Percentiles rank a stretch among this genome's conserved stretches.
Conservation (phyloP, 2,888 invertebrate genomes). For the Leptothorax acervorum region DNA sequence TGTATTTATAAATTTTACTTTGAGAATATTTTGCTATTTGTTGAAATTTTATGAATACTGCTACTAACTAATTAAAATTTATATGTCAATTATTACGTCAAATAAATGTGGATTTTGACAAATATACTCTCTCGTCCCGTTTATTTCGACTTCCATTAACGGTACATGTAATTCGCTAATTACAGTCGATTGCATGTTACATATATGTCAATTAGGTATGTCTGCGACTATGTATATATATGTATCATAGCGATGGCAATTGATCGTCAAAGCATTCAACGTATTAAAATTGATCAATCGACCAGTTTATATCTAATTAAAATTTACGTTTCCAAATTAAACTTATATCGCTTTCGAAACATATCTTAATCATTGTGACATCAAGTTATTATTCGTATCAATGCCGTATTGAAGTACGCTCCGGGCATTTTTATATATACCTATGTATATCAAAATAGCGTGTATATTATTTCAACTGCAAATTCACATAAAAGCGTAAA, state of each 20-base stretch:
- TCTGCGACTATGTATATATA: neutral
- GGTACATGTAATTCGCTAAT: slow-evolving; percentile 26
- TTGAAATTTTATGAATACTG: neutral
- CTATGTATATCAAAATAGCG: neutral
- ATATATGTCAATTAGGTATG: slow-evolving; percentile 26
- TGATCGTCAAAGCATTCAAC: slow-evolving; percentile 15
- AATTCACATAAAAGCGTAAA: neutral
- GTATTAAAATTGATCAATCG: slow-evolving; percentile 33
- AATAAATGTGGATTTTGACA: slow-evolving; percentile 19
- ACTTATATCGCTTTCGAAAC: slow-evolving; percentile 5
- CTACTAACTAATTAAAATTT: slow-evolving; percentile 14
- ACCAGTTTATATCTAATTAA: neutral
- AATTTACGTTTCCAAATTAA: slow-evolving; percentile 12
- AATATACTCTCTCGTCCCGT: neutral
- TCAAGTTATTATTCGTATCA: neutral
- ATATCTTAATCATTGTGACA: neutral
- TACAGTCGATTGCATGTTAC: slow-evolving; percentile 20
- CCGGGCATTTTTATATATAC: neutral
- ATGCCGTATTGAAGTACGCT: neutral
- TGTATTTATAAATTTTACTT: neutral
- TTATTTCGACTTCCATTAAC: slow-evolving; percentile 31
- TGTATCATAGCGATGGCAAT: slow-evolving; percentile 5
- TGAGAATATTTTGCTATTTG: neutral
- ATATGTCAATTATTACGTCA: slow-evolving; percentile 28
- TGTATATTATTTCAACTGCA: neutral